Percentiles rank a stretch among this genome's conserved stretches.
These are phyloP conservation scores for Oncopodura yosiiana DNA, from an alignment of 1,140 invertebrate species.

Conservation along the genomic window DNA sequence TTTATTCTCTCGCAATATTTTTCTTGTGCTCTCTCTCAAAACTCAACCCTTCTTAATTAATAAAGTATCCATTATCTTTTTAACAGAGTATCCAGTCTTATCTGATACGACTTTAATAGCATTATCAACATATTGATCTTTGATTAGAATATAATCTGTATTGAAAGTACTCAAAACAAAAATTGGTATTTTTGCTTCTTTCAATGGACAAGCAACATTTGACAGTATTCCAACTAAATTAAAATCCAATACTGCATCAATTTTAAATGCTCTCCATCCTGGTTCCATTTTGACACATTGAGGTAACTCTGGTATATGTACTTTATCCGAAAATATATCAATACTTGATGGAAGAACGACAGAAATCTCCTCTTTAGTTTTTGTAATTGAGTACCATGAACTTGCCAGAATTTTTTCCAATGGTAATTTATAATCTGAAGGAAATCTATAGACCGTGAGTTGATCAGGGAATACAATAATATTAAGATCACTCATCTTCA, in stretches of 20 bases:
- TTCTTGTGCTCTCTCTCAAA: no score
- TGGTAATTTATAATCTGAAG: neutral
- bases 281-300: neutral
- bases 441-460: conserved; percentile 5
- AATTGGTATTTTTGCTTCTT: conserved; percentile 13
- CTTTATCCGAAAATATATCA: no score
- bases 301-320: neutral
- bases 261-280: conserved; percentile 14
- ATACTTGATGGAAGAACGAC: neutral
- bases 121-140: conserved; percentile 8
- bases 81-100: no score
- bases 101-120: no score
- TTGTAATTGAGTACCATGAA: conserved; percentile 11
- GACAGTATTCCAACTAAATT: conserved; percentile 18
- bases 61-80: no score
- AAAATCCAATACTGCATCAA: conserved; percentile 24
- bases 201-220: conserved; percentile 14
- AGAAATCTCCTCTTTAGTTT: conserved; percentile 13
- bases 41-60: no score
- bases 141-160: conserved; percentile 24
- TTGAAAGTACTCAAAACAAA: conserved; percentile 21
- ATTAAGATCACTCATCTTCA: no score
- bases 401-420: neutral
- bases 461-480: conserved; percentile 2
- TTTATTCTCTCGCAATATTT: no score